Evolutionary conservation across 2,113 vertebrate species (phyloP).

Genomic region (Nymphicus hollandicus): DNA sequence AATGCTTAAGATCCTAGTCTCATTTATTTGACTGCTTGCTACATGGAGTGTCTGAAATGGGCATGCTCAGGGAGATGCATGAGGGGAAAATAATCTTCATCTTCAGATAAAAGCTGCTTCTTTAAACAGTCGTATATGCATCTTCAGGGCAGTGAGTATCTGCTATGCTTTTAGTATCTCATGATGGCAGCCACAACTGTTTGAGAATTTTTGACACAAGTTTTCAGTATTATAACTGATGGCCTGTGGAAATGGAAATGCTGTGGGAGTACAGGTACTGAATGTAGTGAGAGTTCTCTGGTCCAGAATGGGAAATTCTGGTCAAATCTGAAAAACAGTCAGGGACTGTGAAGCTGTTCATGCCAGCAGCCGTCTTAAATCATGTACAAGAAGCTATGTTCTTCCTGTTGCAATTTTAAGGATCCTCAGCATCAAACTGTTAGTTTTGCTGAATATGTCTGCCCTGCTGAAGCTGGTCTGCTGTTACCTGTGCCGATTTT

Average conservation of each 20-base stretch:
- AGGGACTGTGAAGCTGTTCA: neutral
- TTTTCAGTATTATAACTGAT: neutral
- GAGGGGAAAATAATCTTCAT: rapidly evolving
- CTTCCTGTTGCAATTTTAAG: neutral
- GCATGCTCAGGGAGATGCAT: neutral
- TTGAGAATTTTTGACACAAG: neutral
- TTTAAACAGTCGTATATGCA: neutral
- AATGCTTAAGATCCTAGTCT: neutral
- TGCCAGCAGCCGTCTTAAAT: neutral
- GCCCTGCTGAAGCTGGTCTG: neutral
- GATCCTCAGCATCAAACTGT: neutral
- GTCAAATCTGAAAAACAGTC: neutral
- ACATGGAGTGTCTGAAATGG: neutral
- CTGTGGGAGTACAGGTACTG: neutral
- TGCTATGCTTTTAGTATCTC: neutral
- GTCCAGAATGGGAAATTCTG: neutral
- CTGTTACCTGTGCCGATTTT: neutral
- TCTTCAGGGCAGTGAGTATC: neutral
- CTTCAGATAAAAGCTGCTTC: neutral
- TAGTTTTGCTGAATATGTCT: neutral
- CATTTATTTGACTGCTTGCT: neutral
- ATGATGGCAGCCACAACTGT: neutral
- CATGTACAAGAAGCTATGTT: neutral
- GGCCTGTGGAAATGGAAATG: neutral
- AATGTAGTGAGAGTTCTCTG: neutral